Conservation (phyloP, 2,113 vertebrate genomes). For the Clarias batrachus region DNA sequence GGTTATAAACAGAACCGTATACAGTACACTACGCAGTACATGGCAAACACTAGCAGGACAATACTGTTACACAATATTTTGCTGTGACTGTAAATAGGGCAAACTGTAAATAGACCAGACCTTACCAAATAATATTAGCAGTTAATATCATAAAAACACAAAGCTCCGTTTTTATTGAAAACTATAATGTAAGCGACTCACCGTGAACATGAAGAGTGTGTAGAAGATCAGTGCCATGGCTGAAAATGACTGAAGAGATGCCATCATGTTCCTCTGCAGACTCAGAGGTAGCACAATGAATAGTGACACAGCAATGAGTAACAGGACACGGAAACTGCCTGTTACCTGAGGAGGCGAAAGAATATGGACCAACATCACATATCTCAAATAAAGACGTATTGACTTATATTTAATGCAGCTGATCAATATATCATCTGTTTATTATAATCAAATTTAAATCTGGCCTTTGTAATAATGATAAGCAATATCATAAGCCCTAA, state of each 20-base stretch:
- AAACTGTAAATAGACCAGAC: background rate
- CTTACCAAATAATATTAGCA: background rate
- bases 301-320: constrained; percentile 85
- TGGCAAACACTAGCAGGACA: background rate
- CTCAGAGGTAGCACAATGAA: constrained; percentile 93
- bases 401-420: background rate
- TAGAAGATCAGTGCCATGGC: constrained; percentile 98
- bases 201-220: constrained; percentile 94
- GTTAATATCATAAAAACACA: background rate
- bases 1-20: background rate
- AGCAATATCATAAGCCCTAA: background rate
- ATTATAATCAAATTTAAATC: background rate
- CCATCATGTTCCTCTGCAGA: constrained; percentile 98
- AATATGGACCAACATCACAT: background rate
- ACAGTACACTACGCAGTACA: background rate
- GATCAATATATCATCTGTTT: background rate
- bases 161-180: background rate
- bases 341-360: constrained; percentile 76
- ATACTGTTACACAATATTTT: background rate
- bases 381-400: background rate
- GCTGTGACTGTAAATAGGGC: no score
- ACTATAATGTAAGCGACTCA: constrained; percentile 67
- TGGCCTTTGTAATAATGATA: background rate
- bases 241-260: constrained; percentile 96
- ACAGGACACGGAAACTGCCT: constrained; percentile 77